Base-by-base conservation (phyloP, 2,113 vertebrate genomes). In the Sminthopsis crassicaudata region DNA sequence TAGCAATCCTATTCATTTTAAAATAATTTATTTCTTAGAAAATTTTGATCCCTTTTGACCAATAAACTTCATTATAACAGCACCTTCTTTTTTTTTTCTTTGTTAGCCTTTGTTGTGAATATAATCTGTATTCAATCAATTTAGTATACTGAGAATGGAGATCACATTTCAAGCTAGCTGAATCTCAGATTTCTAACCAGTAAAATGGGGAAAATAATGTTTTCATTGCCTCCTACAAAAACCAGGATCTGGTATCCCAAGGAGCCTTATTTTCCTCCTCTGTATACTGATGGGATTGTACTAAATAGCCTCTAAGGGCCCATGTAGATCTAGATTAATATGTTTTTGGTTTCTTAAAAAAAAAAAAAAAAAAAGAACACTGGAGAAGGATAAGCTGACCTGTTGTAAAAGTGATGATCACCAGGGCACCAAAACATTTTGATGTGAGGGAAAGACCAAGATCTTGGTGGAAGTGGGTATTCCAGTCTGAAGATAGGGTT, bases 61-160 rank as follows among this genome's bases (percentile, higher is more conserved):
- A 91, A 53, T 91, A 60, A 27, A 48, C 46, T 50, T 91, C 54
- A 94, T 27, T 42, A 3, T 26, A 95, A 36, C 22, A 67, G 51
- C 30, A n/a, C 22, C 16, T 53, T 60, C 42, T 93, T 92, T 92
- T 50, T 92, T 67, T 91, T 96, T 93, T 12, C 23, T 14, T 52
- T 91, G 46, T 89, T 30, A 11, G 19, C 16, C 19, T 91, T 53
- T 8, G 27, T 52, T 88, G 0, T 84, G 88, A 52, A 36, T 88
- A 0, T 92, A 46, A 27, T 89, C 89, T 89, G 12, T 60, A 90
- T 92, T 95, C 50, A 19, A 16, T 67, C 30, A 5, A 67, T 67
- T 67, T 12, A 30, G 27, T 30, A 60, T 55, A 25, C 24, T 26
- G 24, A 48, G 54, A 54, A 23, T 54, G 53, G 53, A 54, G 53